These are phyloP conservation scores for Abrostola triplasia DNA, from an alignment of 2,888 invertebrate species.

Conservation along the genomic window DNA sequence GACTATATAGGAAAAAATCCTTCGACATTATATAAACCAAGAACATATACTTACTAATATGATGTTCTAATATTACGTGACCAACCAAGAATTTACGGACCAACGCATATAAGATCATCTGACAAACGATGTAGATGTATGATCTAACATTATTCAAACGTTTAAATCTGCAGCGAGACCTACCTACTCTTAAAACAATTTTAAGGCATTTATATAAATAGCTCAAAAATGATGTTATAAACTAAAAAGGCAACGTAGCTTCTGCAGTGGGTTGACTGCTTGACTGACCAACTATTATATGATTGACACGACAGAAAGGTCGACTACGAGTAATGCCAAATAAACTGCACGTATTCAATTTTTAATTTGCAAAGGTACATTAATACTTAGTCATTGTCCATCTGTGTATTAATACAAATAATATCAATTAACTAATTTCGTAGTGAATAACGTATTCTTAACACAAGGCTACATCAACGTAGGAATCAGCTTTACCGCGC, in stretches of 20 bases:
- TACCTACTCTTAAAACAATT: no score
- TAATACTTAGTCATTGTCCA: no score
- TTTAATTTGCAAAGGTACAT: no score
- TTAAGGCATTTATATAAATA: no score
- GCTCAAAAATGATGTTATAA: no score
- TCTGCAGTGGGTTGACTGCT: no score
- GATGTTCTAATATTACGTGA: slow-evolving; percentile 51
- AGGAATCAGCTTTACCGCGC: slow-evolving; percentile 20
- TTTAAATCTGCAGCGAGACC: slow-evolving; percentile 20
- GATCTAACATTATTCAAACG: slow-evolving; percentile 32
- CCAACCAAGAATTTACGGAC: slow-evolving; percentile 39
- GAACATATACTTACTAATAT: background rate
- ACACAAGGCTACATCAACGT: slow-evolving; percentile 34
- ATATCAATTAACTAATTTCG: slow-evolving; percentile 1
- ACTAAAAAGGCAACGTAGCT: no score
- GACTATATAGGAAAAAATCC: slow-evolving; percentile 17
- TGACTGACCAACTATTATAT: background rate
- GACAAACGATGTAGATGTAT: slow-evolving; percentile 20
- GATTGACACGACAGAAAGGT: slow-evolving; percentile 5
- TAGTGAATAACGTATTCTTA: slow-evolving; percentile 26
- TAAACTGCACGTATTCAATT: no score
- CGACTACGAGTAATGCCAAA: background rate
- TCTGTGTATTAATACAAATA: background rate
- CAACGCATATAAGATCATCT: slow-evolving; percentile 26
- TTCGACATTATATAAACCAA: slow-evolving; percentile 27